Base-by-base conservation (phyloP, 2,113 vertebrate species). In the Trematomus loennbergii region DNA sequence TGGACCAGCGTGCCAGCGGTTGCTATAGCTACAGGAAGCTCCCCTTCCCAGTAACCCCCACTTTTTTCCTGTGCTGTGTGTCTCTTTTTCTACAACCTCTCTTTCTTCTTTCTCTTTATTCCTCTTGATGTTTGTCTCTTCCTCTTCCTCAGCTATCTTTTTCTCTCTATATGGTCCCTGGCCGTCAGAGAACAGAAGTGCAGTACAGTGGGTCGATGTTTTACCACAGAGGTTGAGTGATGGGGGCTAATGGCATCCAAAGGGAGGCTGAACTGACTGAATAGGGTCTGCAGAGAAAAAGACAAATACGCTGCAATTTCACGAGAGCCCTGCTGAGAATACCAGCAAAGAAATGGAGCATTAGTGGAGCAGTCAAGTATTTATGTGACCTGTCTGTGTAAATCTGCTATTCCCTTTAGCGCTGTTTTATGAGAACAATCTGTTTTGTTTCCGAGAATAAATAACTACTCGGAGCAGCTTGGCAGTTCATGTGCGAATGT, bases 1-100 rank as follows among this genome's bases (percentile, higher is more conserved):
- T 95, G 95, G 94, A 95, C 90, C 83, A 87, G 89, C 76, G 86
- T 90, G 87, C 74, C 92, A 87, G 88, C 1, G 76, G 95, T 95
- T 95, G 90, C 95, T 89, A 94, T 95, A 93, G 95, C 84, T 94
- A 95, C 94, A 86, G 88, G 91, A 95, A 95, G 93, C 93, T 91
- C 91, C 91, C 87, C 79, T 89, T 91, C 91, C 77, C 74, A 76
- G 68, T 92, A 88, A 86, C 65, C 84, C 87, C 85, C 64, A 57
- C 25, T 72, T 57, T 73, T 75, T 79, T 59, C 36, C 59, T 81
- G 33, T 74, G 72, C 46, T 75, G 25, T 82, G 60, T 88, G 48
- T 84, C 75, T 88, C 70, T 79, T 54, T 70, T 48, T 76, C 62
- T 86, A 75, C 82, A 82, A 78, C 84, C 70, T 85, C 63, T 76